Evolutionary conservation across 2,113 vertebrate genomes (phyloP).

Genomic region (Trinectes maculatus): DNA sequence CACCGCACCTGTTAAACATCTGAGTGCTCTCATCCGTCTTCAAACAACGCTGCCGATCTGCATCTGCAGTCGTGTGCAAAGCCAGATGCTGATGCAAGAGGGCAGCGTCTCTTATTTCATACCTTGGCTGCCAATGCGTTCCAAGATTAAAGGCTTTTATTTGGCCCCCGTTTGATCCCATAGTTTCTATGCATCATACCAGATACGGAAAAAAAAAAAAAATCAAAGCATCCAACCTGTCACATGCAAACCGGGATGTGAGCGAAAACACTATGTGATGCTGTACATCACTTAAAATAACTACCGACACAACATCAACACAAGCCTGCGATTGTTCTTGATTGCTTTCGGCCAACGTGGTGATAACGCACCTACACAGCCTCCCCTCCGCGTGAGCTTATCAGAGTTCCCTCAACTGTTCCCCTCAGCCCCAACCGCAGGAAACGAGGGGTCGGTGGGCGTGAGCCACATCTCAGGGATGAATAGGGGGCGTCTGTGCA

Average conservation of each 20-base stretch:
- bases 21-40: constrained; percentile 25
- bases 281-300: constrained; percentile 36
- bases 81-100: neutral
- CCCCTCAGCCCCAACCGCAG: constrained; percentile 58
- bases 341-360: constrained; percentile 65
- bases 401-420: constrained; percentile 73
- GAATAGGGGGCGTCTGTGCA: constrained; percentile 4
- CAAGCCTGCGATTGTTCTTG: constrained; percentile 73
- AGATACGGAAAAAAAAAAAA: neutral
- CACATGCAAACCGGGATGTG: neutral
- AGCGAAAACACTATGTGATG: constrained; percentile 11
- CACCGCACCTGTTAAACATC: constrained; percentile 63
- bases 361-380: constrained; percentile 66
- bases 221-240: neutral
- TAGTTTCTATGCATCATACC: constrained; percentile 2
- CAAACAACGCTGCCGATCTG: constrained; percentile 19
- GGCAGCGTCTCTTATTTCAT: neutral
- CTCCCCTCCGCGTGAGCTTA: constrained; percentile 70
- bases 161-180: neutral
- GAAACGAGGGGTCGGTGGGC: constrained; percentile 63
- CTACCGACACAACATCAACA: constrained; percentile 56
- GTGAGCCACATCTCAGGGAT: neutral
- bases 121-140: neutral
- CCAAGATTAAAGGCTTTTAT: neutral
- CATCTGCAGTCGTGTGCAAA: constrained; percentile 27